Evolutionary conservation across 2,888 invertebrate genomes (phyloP), one percentile per base, ranked within the genome.

Genomic region (Ommatoiulus sabulosus): DNA sequence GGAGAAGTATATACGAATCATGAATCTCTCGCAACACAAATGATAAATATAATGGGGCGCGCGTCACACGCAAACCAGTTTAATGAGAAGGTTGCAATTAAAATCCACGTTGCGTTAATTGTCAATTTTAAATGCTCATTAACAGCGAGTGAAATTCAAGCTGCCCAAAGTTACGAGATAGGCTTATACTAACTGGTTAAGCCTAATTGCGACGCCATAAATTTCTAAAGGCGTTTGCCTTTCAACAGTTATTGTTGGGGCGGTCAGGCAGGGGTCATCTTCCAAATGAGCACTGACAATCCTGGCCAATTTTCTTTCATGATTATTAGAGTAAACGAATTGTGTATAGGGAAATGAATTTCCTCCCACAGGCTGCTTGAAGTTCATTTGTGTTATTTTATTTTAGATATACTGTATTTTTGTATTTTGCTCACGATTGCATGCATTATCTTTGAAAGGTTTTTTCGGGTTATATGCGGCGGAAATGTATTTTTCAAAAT

Each of bases 101-200:
- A 72, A 72, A 72, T 72, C 72, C 72, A 72, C 72, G 72, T 72
- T 72, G 72, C 72, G 72, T 72, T 72, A 72, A 72, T 72, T 72
- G 72, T 72, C 72, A 24, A 24, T 72, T 72, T 72, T 72, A 72
- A 72, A 72, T 72, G 72, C 72, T 72, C 72, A 72, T 72, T 72
- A 72, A 72, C 72, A 72, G 24, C 72, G 72, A 72, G 72, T 24
- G 72, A 72, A 72, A 72, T 24, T 72, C 3, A 72, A 72, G 72
- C 72, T 72, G 72, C 72, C 20, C 20, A 24, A 72, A 72, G 72
- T 8, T 72, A 72, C 72, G 72, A 72, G 72, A 72, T 72, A 72
- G 20, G 72, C 24, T 24, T 24, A 8, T 35, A n/a, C 72, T 24
- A 72, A 24, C 24, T n/a, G 24, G 3, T 24, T 72, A 72, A 24